Evolutionary conservation across 2,888 invertebrate genomes (phyloP).

Genomic region (Orthosia cruda): DNA sequence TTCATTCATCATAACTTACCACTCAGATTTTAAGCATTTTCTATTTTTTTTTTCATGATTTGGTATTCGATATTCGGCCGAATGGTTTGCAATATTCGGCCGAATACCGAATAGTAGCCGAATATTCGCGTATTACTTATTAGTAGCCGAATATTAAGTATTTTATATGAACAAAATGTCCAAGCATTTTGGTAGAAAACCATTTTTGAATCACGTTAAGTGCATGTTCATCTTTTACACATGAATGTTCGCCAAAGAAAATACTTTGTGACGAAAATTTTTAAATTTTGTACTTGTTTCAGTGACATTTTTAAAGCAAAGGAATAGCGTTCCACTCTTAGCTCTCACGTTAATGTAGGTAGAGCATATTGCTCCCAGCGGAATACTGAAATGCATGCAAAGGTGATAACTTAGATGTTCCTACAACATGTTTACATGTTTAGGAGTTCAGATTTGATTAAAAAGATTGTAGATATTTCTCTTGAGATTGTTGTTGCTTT

Average conservation of each 20-base stretch:
- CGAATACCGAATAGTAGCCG: too few species aligned
- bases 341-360: constrained; percentile 65
- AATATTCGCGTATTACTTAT: too few species aligned
- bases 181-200: neutral
- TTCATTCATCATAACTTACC: too few species aligned
- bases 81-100: too few species aligned
- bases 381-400: constrained; percentile 62
- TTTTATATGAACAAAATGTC: neutral
- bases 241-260: constrained; percentile 48
- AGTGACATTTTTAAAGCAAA: constrained; percentile 69
- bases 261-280: constrained; percentile 53
- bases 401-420: constrained; percentile 57
- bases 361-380: too few species aligned
- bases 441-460: constrained; percentile 53
- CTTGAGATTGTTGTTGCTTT: constrained; percentile 27
- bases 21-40: too few species aligned
- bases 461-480: constrained; percentile 46
- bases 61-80: too few species aligned
- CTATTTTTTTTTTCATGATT: too few species aligned
- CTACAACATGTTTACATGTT: constrained; percentile 50
- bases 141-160: too few species aligned
- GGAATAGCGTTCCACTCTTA: constrained; percentile 59
- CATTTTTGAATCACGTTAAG: constrained; percentile 28
- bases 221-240: constrained; percentile 37
- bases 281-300: constrained; percentile 61